phyloP scores from a whole-genome alignment of 1,140 invertebrate species.

The Sitobion miscanthi region DNA sequence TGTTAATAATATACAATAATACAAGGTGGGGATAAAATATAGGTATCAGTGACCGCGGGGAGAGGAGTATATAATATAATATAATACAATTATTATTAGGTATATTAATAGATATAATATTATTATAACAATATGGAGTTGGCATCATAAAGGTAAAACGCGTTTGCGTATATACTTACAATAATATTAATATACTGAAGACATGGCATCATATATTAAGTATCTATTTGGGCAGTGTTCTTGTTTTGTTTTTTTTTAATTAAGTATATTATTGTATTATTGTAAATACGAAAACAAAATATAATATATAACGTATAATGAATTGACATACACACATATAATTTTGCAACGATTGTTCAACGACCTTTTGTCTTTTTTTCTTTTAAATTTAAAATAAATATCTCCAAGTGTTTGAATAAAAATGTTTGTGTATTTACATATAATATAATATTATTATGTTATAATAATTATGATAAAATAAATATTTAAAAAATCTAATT shows the following conservation, averaged over 20 bases:
- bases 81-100: no score
- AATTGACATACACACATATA: conserved; percentile 18
- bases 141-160: not conserved
- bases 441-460: not conserved
- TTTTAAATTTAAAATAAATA: conserved; percentile 29
- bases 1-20: not conserved
- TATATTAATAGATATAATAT: not conserved
- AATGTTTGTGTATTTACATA: conserved; percentile 47
- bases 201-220: not conserved
- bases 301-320: conserved; percentile 11
- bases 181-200: not conserved
- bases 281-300: not conserved
- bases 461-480: conserved; percentile 39
- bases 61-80: not conserved
- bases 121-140: not conserved
- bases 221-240: not conserved
- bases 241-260: not conserved
- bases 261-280: not conserved
- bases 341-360: conserved; percentile 31
- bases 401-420: conserved; percentile 37
- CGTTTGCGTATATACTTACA: not conserved
- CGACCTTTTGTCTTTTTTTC: not conserved
- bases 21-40: not conserved
- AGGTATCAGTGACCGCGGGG: not conserved
- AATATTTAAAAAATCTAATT: conserved; percentile 49